These are phyloP conservation scores for Goniozus legneri DNA, from an alignment of 1,140 invertebrate species.

Conservation along the genomic window DNA sequence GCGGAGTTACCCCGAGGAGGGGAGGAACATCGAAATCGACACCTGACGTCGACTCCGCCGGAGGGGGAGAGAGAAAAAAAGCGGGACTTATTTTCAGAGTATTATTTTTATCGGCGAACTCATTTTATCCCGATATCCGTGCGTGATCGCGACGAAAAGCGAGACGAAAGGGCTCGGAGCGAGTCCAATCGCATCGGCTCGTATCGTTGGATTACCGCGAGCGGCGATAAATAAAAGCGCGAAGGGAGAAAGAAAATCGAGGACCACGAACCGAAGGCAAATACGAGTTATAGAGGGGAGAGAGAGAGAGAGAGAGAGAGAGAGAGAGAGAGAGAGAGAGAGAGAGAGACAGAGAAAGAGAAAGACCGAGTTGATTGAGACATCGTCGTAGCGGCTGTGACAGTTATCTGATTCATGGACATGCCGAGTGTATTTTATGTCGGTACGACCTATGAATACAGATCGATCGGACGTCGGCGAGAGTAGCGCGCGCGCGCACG, in stretches of 20 bases:
- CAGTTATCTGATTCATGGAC: conserved; percentile 58
- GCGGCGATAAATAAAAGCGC: conserved; percentile 26
- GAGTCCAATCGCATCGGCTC: not conserved
- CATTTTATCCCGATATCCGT: not conserved
- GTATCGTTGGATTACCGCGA: conserved; percentile 25
- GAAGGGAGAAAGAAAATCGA: too few relatives aligned
- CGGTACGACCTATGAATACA: conserved; percentile 56
- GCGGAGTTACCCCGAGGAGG: not conserved
- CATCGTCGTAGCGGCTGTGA: conserved; percentile 50
- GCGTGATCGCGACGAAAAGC: not conserved
- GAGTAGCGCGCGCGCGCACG: not conserved
- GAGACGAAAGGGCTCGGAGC: not conserved
- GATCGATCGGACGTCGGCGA: conserved; percentile 48
- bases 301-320: conserved; percentile 3
- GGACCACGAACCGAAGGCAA: too few relatives aligned
- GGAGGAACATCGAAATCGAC: conserved; percentile 7
- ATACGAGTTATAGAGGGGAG: too few relatives aligned
- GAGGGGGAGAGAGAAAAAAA: too few relatives aligned
- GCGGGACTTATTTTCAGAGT: too few relatives aligned
- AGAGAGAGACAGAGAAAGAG: conserved; percentile 19
- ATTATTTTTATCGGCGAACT: too few relatives aligned
- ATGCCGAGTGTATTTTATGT: conserved; percentile 56
- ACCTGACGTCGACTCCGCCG: conserved; percentile 10
- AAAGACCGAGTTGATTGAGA: conserved; percentile 45
- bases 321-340: conserved; percentile 6